phyloP scores from a whole-genome alignment of 2,888 invertebrate species.

The Blastobasis adustella region DNA sequence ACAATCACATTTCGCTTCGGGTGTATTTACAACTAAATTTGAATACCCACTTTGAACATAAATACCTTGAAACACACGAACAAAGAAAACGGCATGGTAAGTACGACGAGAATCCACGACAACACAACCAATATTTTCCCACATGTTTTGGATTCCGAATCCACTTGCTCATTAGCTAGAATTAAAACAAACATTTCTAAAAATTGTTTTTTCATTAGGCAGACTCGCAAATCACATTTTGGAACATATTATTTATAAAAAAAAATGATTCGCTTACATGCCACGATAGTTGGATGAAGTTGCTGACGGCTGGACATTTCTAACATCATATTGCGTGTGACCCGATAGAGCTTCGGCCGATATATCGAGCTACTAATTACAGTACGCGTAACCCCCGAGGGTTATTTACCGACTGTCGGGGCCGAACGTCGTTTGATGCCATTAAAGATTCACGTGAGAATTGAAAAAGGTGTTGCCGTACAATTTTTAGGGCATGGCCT shows the following conservation, averaged over 20 bases:
- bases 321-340: slow-evolving; percentile 27
- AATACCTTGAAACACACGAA: slow-evolving; percentile 94
- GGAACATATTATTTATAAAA: no score
- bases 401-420: slow-evolving; percentile 24
- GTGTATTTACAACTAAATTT: no score
- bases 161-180: slow-evolving; percentile 74
- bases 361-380: slow-evolving; percentile 8
- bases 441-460: slow-evolving; percentile 56
- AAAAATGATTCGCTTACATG: slow-evolving; percentile 22
- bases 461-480: slow-evolving; percentile 13
- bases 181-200: slow-evolving; percentile 27
- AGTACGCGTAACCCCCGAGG: slow-evolving; percentile 21
- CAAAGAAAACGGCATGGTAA: slow-evolving; percentile 94
- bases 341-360: background rate
- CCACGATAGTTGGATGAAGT: slow-evolving; percentile 47
- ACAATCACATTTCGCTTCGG: no score
- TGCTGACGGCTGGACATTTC: slow-evolving; percentile 63
- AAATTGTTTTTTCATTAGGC: background rate
- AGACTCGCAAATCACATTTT: no score
- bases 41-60: no score
- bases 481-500: no score
- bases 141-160: slow-evolving; percentile 82
- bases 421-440: slow-evolving; percentile 7
- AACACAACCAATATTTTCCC: slow-evolving; percentile 87
- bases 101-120: slow-evolving; percentile 86